A percentile compares a stretch with the other conserved stretches of the same genome.
Evolutionary conservation across 2,888 invertebrate species (phyloP).

Genomic region (Hydrotaea cyrtoneurina): DNA sequence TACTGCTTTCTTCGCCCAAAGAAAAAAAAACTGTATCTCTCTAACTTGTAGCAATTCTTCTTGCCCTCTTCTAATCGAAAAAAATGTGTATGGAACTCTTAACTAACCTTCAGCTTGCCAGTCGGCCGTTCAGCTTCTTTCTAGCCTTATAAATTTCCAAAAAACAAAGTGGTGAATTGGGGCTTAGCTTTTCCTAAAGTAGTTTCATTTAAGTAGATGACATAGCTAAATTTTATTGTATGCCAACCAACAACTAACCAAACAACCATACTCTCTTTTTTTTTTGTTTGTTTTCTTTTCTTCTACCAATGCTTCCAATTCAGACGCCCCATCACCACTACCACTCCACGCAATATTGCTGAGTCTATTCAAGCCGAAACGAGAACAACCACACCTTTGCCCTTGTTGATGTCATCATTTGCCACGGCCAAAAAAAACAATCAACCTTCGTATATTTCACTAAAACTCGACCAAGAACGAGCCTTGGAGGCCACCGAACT

Average conservation of each 20-base stretch:
- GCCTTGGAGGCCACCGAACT: constrained; percentile 69
- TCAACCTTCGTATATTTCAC: constrained; percentile 77
- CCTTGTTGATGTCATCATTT: constrained; percentile 76
- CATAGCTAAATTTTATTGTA: constrained; percentile 20
- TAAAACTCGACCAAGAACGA: constrained; percentile 77
- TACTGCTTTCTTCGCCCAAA: too few species aligned
- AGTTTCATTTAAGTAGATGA: constrained; percentile 38
- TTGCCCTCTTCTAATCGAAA: too few species aligned
- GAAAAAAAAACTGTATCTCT: background rate
- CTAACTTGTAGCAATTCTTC: background rate
- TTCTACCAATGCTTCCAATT: constrained; percentile 42
- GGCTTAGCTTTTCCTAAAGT: constrained; percentile 75
- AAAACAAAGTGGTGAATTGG: constrained; percentile 75
- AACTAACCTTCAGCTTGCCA: background rate
- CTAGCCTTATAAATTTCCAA: constrained; percentile 25
- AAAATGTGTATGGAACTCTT: background rate
- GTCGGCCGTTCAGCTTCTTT: background rate
- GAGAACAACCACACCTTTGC: constrained; percentile 76
- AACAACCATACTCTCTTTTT: too few species aligned
- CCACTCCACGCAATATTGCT: constrained; percentile 73
- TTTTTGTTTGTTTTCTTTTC: constrained; percentile 42
- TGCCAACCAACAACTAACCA: constrained; percentile 40
- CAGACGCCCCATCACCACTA: constrained; percentile 80
- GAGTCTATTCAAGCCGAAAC: constrained; percentile 57
- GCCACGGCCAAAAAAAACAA: constrained; percentile 73